Evolutionary conservation across 1,140 invertebrate species (phyloP).

Genomic region (Diachasma alloeum): DNA sequence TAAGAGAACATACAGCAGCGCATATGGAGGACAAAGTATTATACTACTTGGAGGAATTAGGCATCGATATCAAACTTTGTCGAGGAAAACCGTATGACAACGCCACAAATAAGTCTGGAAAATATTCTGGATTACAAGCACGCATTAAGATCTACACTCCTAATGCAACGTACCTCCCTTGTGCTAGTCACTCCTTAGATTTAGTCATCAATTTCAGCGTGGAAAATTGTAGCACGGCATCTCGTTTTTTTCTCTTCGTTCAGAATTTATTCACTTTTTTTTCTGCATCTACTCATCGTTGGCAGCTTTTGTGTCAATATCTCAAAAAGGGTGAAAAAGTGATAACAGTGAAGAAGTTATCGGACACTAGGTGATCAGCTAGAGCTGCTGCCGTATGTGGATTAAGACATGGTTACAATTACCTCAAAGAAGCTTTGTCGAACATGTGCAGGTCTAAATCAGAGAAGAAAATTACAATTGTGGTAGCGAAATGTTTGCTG

Average conservation of each 20-base stretch:
- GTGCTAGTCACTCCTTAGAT: conserved; percentile 25
- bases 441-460: too few relatives aligned
- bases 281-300: conserved; percentile 29
- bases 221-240: conserved; percentile 20
- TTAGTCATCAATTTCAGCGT: conserved; percentile 8
- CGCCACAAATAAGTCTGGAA: conserved; percentile 52
- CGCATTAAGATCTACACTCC: conserved; percentile 37
- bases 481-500: too few relatives aligned
- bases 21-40: conserved; percentile 26
- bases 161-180: conserved; percentile 11
- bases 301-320: conserved; percentile 37
- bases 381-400: too few relatives aligned
- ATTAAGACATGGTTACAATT: too few relatives aligned
- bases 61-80: conserved; percentile 49
- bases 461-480: too few relatives aligned
- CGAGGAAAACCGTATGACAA: conserved; percentile 53
- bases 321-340: conserved; percentile 36
- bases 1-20: conserved; percentile 36
- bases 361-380: too few relatives aligned
- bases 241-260: conserved; percentile 24
- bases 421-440: too few relatives aligned
- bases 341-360: conserved; percentile 38
- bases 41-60: conserved; percentile 25
- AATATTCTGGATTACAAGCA: conserved; percentile 48
- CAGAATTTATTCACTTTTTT: conserved; percentile 31